phyloP scores from a whole-genome alignment of 2,888 invertebrate genomes.

The Lochmaea capreae region DNA sequence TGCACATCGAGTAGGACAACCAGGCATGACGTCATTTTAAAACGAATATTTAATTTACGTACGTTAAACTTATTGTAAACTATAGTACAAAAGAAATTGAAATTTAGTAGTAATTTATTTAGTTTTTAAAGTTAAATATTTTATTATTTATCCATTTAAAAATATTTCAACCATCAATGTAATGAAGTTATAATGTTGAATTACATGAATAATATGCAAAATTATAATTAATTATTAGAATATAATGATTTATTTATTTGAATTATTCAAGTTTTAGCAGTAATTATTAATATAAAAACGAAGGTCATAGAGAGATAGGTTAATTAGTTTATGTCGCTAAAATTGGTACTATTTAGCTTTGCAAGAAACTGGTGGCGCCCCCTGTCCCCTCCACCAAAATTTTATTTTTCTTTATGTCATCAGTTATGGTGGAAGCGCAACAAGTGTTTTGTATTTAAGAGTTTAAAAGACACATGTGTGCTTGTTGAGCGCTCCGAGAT shows the following conservation, averaged over 20 bases:
- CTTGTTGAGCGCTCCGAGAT: conserved; percentile 35
- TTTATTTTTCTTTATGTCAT: conserved; percentile 50
- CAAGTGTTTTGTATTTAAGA: conserved; percentile 55
- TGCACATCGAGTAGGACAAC: not conserved
- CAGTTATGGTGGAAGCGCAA: conserved; percentile 57
- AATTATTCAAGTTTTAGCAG: not conserved
- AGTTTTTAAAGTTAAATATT: not conserved
- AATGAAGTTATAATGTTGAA: not conserved
- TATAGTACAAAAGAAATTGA: not conserved
- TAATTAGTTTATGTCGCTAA: conserved; percentile 16
- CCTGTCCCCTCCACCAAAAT: conserved; percentile 37
- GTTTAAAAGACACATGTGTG: conserved; percentile 50
- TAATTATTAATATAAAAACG: not conserved
- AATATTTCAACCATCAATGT: not conserved
- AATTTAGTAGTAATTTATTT: not conserved
- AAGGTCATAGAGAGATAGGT: not conserved
- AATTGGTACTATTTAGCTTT: conserved; percentile 9
- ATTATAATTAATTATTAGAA: not conserved
- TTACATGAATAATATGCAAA: not conserved
- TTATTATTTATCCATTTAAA: not conserved
- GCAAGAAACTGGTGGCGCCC: conserved; percentile 38
- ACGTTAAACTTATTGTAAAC: not conserved
- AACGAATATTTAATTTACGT: not conserved
- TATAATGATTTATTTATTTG: not conserved
- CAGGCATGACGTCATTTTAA: not conserved